Percentiles rank a stretch among this genome's conserved stretches.
phyloP scores from a whole-genome alignment of 1,140 invertebrate genomes.

The Penaeus indicus region DNA sequence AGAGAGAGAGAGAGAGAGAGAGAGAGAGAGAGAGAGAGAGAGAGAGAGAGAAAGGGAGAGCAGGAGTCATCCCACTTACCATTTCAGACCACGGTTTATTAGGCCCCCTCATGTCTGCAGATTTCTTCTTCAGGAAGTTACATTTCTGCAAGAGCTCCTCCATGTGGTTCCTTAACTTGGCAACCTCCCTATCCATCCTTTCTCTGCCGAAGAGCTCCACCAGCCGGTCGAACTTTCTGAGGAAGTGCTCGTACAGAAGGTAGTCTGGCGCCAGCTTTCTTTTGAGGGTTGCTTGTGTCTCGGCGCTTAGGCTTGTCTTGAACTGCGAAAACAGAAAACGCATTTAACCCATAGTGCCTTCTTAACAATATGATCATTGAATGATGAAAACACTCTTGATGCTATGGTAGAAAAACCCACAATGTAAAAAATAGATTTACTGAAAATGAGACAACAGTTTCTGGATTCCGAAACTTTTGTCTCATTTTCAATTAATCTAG shows the following conservation, averaged over 20 bases:
- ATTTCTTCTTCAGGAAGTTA: slow-evolving; percentile 24
- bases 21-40: no score
- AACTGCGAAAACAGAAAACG: slow-evolving; percentile 15
- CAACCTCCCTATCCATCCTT: slow-evolving; percentile 53
- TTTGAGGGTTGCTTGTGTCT: not conserved
- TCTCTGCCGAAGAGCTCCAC: slow-evolving; percentile 57
- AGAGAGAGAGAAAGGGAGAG: no score
- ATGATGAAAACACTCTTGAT: no score
- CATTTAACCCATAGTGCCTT: not conserved
- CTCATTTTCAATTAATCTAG: no score
- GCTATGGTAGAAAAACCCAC: no score
- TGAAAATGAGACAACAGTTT: no score
- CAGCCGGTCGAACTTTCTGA: slow-evolving; percentile 39
- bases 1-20: no score
- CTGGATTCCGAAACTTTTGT: no score
- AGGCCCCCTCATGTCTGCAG: not conserved
- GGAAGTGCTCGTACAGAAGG: slow-evolving; percentile 55
- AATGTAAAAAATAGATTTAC: no score
- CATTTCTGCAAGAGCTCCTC: slow-evolving; percentile 26
- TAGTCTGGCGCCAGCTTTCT: slow-evolving; percentile 53
- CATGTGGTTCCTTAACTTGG: slow-evolving; percentile 27
- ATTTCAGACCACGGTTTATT: slow-evolving; percentile 25
- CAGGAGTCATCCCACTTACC: not conserved
- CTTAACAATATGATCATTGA: not conserved
- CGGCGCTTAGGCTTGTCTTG: slow-evolving; percentile 8